A percentile compares a stretch with the other conserved stretches of the same genome.
These are phyloP conservation scores for Eonycteris spelaea DNA, from an alignment of 2,113 vertebrate species.

Conservation along the genomic window DNA sequence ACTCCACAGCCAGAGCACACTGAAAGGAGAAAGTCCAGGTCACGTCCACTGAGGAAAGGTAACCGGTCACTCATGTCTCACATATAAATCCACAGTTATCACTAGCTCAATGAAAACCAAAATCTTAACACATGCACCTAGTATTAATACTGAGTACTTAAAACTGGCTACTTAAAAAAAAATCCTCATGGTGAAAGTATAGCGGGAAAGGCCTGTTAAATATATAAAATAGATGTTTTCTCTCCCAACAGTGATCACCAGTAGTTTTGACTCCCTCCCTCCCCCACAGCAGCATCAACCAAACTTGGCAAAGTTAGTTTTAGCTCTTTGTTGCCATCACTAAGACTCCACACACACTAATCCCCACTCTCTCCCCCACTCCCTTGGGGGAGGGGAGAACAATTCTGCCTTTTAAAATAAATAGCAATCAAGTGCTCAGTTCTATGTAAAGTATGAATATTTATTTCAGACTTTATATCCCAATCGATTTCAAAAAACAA, in stretches of 20 bases:
- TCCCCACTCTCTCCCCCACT: not conserved
- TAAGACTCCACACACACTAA: constrained; percentile 11
- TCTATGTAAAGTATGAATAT: constrained; percentile 79
- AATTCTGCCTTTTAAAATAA: constrained; percentile 74
- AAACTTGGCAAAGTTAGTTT: constrained; percentile 37
- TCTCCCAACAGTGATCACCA: constrained; percentile 43
- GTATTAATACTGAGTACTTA: constrained; percentile 64
- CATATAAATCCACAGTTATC: constrained; percentile 34
- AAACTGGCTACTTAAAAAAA: constrained; percentile 56
- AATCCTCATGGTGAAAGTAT: not conserved
- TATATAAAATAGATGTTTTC: constrained; percentile 25
- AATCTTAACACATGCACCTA: constrained; percentile 70
- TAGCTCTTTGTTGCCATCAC: constrained; percentile 34
- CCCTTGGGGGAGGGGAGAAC: not conserved
- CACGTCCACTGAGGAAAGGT: constrained; percentile 38
- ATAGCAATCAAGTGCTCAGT: constrained; percentile 80
- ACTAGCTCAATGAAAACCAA: constrained; percentile 68
- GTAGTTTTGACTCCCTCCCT: not conserved
- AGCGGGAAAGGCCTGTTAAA: constrained; percentile 43
- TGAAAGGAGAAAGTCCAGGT: constrained; percentile 11
- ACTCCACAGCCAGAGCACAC: not conserved
- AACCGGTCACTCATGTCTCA: constrained; percentile 40
- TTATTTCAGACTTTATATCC: constrained; percentile 84
- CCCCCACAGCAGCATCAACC: constrained; percentile 42
- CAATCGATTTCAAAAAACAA: constrained; percentile 79